These are phyloP conservation scores for Apamea crenata DNA, from an alignment of 2,888 invertebrate genomes.

Conservation along the genomic window DNA sequence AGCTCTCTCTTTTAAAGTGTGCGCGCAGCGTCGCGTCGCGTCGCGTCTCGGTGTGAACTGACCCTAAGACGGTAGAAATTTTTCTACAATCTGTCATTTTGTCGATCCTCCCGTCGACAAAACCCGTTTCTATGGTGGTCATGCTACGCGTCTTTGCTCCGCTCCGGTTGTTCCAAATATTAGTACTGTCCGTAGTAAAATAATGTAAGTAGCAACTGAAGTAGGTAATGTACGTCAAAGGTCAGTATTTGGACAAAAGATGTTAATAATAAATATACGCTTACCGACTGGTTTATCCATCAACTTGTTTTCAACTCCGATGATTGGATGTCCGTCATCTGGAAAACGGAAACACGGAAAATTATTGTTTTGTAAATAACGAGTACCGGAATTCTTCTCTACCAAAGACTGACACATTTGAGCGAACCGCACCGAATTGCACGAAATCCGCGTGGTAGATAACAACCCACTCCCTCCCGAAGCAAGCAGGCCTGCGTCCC, in stretches of 20 bases:
- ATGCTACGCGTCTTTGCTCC: neutral
- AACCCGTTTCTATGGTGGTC: no score
- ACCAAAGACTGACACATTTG: neutral
- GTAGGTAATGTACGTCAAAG: neutral
- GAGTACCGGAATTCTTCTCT: neutral
- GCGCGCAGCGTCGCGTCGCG: no score
- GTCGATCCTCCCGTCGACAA: no score
- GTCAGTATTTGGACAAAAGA: neutral
- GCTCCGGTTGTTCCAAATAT: neutral
- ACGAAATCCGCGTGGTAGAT: no score
- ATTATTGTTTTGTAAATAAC: neutral
- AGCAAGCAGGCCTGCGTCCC: no score
- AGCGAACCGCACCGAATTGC: no score
- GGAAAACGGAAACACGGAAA: constrained; percentile 45
- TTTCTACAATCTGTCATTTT: no score
- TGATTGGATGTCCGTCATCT: constrained; percentile 77
- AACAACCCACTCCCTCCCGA: no score
- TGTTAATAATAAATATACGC: constrained; percentile 26
- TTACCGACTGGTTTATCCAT: constrained; percentile 79
- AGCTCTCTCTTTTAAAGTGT: no score
- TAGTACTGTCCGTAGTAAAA: neutral
- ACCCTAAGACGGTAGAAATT: no score
- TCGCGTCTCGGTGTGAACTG: no score
- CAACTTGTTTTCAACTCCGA: constrained; percentile 72
- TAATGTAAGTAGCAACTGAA: neutral